A percentile compares a stretch with the other conserved stretches of the same genome.
These are phyloP conservation scores for Subanguina moxae DNA, from an alignment of 1,140 invertebrate genomes.

Conservation along the genomic window DNA sequence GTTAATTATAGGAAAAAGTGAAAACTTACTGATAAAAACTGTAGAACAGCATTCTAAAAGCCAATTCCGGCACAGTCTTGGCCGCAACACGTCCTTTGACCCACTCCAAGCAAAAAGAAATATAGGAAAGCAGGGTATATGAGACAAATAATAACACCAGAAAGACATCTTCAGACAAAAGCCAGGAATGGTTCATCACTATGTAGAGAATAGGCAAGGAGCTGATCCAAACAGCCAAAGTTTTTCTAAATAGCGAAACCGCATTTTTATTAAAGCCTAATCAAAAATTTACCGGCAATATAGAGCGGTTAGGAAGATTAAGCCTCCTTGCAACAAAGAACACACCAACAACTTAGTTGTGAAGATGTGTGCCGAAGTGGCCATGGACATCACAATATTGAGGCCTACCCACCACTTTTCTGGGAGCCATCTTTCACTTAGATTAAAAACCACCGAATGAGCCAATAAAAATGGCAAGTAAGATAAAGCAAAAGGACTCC, in stretches of 20 bases:
- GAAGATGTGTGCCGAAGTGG: constrained; percentile 41
- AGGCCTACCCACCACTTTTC: constrained; percentile 35
- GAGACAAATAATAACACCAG: constrained; percentile 57
- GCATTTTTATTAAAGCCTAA: no score
- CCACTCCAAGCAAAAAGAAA: constrained; percentile 54
- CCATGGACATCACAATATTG: constrained; percentile 42
- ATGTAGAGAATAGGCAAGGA: constrained; percentile 54
- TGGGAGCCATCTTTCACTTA: constrained; percentile 26
- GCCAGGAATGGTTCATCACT: constrained; percentile 49
- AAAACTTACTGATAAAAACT: constrained; percentile 6
- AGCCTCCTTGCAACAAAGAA: constrained; percentile 47
- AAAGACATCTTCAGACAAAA: constrained; percentile 49
- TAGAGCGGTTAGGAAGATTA: constrained; percentile 47
- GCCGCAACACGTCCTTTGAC: constrained; percentile 30
- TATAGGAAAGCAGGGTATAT: constrained; percentile 53
- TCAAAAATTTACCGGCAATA: constrained; percentile 33
- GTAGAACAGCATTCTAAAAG: constrained; percentile 18
- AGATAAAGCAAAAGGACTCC: constrained; percentile 48
- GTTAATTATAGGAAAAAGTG: background rate
- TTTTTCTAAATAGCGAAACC: constrained; percentile 33
- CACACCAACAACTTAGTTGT: constrained; percentile 42
- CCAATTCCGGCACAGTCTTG: constrained; percentile 21
- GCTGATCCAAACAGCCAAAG: constrained; percentile 48
- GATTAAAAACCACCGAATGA: constrained; percentile 54
- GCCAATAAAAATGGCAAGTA: constrained; percentile 43